A percentile compares a stretch with the other conserved stretches of the same genome.
Conservation (phyloP, 2,113 vertebrate genomes). For the Eupsittula cactorum region DNA sequence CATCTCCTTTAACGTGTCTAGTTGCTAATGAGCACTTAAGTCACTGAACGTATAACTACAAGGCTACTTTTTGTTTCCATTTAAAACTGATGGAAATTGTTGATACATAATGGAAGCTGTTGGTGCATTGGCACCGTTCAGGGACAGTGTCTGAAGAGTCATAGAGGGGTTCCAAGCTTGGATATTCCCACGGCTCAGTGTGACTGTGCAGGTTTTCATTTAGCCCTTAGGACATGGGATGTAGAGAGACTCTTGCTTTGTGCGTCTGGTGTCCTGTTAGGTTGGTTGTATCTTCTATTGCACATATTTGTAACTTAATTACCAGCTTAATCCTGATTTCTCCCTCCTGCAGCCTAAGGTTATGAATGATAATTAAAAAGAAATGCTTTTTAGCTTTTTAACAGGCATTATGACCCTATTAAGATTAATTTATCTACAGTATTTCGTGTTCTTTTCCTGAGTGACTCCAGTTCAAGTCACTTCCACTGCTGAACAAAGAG, state of each 20-base stretch:
- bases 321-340: background rate
- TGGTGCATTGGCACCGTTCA: background rate
- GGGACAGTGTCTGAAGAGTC: background rate
- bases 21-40: background rate
- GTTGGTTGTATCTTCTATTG: background rate
- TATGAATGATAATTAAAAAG: background rate
- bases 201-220: background rate
- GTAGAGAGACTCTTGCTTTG: background rate
- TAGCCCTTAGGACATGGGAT: background rate
- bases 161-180: background rate
- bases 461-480: background rate
- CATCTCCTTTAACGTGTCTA: rapidly evolving
- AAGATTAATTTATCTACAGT: background rate
- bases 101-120: background rate
- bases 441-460: background rate
- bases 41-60: background rate
- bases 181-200: background rate
- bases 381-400: background rate
- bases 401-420: background rate
- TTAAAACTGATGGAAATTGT: background rate
- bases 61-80: background rate
- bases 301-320: background rate
- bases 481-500: background rate
- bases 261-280: background rate
- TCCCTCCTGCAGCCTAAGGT: background rate